phyloP scores from a whole-genome alignment of 2,113 vertebrate genomes.

The Cryptotis parvus region DNA sequence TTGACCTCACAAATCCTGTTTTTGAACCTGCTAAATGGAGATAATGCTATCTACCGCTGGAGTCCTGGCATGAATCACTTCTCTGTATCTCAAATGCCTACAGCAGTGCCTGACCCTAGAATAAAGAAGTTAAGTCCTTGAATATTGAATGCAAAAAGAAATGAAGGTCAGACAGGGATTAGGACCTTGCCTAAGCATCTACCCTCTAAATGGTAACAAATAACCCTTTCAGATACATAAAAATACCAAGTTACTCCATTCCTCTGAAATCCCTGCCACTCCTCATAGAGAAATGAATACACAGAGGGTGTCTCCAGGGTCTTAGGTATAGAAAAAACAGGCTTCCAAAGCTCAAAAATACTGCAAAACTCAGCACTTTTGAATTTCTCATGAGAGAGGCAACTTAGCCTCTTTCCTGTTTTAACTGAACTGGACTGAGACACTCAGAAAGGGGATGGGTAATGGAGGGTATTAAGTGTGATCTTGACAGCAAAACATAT shows the following conservation, averaged over 20 bases:
- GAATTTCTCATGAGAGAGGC: neutral
- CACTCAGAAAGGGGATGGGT: neutral
- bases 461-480: neutral
- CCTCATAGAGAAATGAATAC: neutral
- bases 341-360: neutral
- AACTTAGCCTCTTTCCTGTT: neutral
- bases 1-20: neutral
- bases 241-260: neutral
- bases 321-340: neutral
- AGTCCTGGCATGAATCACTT: too few species aligned
- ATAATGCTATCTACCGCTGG: neutral
- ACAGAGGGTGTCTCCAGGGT: neutral
- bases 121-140: neutral
- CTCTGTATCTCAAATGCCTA: neutral
- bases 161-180: neutral
- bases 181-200: neutral
- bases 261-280: neutral
- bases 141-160: neutral
- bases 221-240: neutral
- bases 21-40: neutral
- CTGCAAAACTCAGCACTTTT: neutral
- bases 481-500: neutral
- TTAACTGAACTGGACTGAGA: constrained; percentile 14
- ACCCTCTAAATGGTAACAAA: neutral
- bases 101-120: neutral